Conservation (phyloP, 2,888 invertebrate species). For the Caenorhabditis doughertyi region DNA sequence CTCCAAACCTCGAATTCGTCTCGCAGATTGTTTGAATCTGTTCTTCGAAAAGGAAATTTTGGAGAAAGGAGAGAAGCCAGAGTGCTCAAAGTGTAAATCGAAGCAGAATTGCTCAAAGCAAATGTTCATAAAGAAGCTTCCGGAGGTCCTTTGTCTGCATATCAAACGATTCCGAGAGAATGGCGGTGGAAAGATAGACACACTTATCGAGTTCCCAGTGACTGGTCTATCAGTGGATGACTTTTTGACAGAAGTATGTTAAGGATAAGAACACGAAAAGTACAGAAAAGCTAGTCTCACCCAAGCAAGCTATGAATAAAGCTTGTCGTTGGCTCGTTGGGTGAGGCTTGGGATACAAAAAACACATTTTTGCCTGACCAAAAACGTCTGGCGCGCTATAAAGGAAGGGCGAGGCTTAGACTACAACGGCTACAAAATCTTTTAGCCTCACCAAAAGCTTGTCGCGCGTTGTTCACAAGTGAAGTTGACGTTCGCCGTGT, state of each 20-base stretch:
- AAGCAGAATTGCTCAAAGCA: slow-evolving; percentile 91
- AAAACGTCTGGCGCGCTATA: too few relatives aligned
- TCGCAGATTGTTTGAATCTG: slow-evolving; percentile 87
- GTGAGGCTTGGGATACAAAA: too few relatives aligned
- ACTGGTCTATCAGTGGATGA: slow-evolving; percentile 89
- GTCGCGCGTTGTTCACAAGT: too few relatives aligned
- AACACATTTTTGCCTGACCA: too few relatives aligned
- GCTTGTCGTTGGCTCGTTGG: too few relatives aligned
- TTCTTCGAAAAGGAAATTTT: slow-evolving; percentile 90
- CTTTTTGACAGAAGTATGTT: slow-evolving; percentile 87
- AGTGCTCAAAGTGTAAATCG: slow-evolving; percentile 90
- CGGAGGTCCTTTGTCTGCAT: slow-evolving; percentile 90
- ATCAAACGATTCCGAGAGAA: slow-evolving; percentile 89
- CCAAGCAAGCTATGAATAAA: too few relatives aligned
- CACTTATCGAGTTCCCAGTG: slow-evolving; percentile 89
- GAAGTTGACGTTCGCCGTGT: too few relatives aligned
- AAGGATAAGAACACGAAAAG: too few relatives aligned
- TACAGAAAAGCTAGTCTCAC: too few relatives aligned
- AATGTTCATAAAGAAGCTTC: slow-evolving; percentile 90
- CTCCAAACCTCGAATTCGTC: slow-evolving; percentile 2
- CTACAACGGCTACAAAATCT: too few relatives aligned
- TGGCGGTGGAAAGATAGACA: slow-evolving; percentile 90
- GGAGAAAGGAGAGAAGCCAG: slow-evolving; percentile 90
- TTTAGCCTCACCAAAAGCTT: too few relatives aligned
- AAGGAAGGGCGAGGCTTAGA: too few relatives aligned